These are phyloP conservation scores for Enteromius unitaeniatus DNA, from an alignment of 2,797 vertebrate genomes.

Conservation along the genomic window DNA sequence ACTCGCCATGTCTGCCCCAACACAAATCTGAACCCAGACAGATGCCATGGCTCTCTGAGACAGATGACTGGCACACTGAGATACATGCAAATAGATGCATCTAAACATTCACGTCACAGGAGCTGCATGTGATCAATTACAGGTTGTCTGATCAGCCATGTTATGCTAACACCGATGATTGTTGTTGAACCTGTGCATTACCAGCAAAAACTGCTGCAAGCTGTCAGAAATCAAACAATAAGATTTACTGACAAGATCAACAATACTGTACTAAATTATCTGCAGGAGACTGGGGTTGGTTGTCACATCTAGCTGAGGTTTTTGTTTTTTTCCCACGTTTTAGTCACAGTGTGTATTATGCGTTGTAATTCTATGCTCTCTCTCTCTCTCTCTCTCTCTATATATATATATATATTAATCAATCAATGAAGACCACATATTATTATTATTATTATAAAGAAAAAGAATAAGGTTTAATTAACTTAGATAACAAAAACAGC, in stretches of 20 bases:
- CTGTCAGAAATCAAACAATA: neutral
- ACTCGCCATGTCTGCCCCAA: neutral
- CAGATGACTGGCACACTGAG: neutral
- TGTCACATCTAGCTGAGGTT: neutral
- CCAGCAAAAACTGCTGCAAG: neutral
- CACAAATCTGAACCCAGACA: constrained; percentile 19
- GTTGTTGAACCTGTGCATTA: neutral
- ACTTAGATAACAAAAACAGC: too few species aligned
- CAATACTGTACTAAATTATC: neutral
- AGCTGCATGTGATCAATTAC: neutral
- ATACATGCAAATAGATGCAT: neutral
- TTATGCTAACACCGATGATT: too few species aligned
- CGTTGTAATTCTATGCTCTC: neutral
- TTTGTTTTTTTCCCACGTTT: neutral
- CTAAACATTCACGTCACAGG: neutral
- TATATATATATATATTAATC: neutral
- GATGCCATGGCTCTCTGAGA: neutral
- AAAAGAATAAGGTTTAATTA: too few species aligned
- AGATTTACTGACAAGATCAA: neutral
- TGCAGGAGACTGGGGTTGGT: neutral
- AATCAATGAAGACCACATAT: neutral
- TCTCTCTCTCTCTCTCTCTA: too few species aligned
- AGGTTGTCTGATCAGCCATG: neutral
- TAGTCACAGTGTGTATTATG: neutral
- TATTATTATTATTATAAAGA: too few species aligned